Evolutionary conservation across 30 jellyfish, hydroid and myxozoan genomes (phyloP), one percentile per base, ranked within the genome.

Genomic region (Pelagia noctiluca): DNA sequence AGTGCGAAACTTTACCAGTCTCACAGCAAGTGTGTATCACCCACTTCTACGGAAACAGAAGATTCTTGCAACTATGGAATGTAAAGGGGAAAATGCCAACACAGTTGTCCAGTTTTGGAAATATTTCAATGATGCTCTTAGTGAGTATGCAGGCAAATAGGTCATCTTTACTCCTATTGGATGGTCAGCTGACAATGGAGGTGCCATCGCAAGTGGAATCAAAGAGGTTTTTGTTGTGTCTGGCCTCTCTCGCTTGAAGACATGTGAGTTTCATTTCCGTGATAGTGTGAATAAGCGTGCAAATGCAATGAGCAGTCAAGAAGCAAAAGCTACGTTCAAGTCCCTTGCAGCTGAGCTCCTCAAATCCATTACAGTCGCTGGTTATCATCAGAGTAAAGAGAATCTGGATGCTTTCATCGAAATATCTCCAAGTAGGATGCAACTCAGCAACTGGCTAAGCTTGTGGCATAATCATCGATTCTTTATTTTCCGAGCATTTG

Each of bases 171-270:
- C 23, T 13, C 73, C 73, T 0, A 61, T 61, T 0, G 73, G 73
- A 61, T 61, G 73, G 73, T 61, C 73, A 61, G 73, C 73, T 61
- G 73, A 61, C 73, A 61, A 61, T 61, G 73, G 73, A 61, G 73
- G 73, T 61, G 73, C 73, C 73, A 61, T 61, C 36, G 42, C 73
- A 61, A 1, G 73, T 61, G 73, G 73, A 61, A 61, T 61, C 73
- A 61, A 61, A 61, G 73, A 61, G 73, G 34, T 61, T 61, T 61
- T 61, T 12, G 73, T 34, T 61, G 73, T 61, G 73, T 61, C 73
- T 61, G 73, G 73, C 32, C n/a, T 57, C 26, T 57, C 71, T 57
- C 71, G 71, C 71, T 57, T 57, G 71, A 57, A 57, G 71, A 57
- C 71, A 57, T 57, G 71, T 57, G 71, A 57, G 71, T 57, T 57